Conservation (phyloP, 2,797 vertebrate species). For the Decapterus maruadsi region DNA sequence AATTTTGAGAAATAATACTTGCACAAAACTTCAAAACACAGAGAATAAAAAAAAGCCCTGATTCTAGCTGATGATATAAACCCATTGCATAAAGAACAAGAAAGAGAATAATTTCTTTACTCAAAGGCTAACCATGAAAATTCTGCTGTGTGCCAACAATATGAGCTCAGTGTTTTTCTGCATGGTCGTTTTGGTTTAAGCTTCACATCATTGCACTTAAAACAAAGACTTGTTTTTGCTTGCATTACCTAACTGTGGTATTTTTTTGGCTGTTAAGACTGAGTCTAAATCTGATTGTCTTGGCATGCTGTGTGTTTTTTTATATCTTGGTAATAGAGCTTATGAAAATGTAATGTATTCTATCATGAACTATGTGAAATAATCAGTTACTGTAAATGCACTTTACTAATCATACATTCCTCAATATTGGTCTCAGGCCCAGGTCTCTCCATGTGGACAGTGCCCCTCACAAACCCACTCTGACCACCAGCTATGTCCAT, state of each 20-base stretch:
- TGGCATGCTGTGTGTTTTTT: not conserved
- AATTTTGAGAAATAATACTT: not conserved
- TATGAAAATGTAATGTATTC: too few relatives aligned
- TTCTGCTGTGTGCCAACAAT: not conserved
- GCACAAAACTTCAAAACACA: not conserved
- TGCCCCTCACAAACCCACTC: constrained; percentile 53
- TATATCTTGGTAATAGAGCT: not conserved
- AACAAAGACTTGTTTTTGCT: not conserved
- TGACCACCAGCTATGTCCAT: constrained; percentile 87
- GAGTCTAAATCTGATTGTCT: not conserved
- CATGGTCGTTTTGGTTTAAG: not conserved
- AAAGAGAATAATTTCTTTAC: not conserved
- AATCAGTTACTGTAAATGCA: too few relatives aligned
- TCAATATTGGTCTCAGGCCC: constrained; percentile 3
- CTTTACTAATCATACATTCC: too few relatives aligned
- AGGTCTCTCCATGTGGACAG: constrained; percentile 79
- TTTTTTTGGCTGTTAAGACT: not conserved
- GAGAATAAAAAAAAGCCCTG: not conserved
- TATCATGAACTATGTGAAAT: not conserved
- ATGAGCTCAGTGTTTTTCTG: not conserved
- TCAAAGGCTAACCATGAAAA: not conserved
- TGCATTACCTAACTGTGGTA: not conserved
- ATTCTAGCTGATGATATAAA: too few relatives aligned
- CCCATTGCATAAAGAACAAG: not conserved
- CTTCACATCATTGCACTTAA: not conserved